Base-by-base conservation (phyloP, 2,888 invertebrate genomes). In the Unio pictorum region DNA sequence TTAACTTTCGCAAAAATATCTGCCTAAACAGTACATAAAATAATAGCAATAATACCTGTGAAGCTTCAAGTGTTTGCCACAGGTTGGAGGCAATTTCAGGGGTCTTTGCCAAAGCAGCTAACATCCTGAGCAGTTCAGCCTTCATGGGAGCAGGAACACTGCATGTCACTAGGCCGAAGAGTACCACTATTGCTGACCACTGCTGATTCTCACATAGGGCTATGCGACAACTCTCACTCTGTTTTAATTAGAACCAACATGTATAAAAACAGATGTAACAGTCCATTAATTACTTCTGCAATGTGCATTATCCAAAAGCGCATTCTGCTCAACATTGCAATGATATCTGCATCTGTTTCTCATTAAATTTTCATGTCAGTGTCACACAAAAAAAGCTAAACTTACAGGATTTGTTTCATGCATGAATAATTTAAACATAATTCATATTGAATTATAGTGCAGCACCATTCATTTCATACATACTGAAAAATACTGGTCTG, bases 171-270 rank as follows among this genome's bases (percentile, higher is more conserved):
- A 98, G 91, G 20, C 97, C 95, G 66, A 96, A 93, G 82, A 97
- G 91, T 63, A 94, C 93, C 78, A 94, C 94, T 69, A 96, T 91
- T 0, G 96, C 94, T 69, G 95, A 93, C 96, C 97, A 98, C 81
- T 94, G 94, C 55, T 95, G 93, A 89, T 96, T 96, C 87, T 97
- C 96, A 85, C 95, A 95, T 64, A 98, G 92, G 28, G 94, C 94
- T 56, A 95, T 92, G 69, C 96, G 92, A 0, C 96, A 95, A 81
- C 94, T 93, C 82, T 94, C 94, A 90, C 96, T 96, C 86, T 95
- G 91, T 1, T 45, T 45, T 45, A 45, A 45, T 45, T 45, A 45
- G 45, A 45, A 45, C 45, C 3, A 45, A 11, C 45, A 45, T 45
- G 2, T 45, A 45, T 11, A 45, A 11, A 45, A 45, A 45, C 11